Percentiles rank a stretch among this genome's conserved stretches.
Conservation (phyloP, 2,888 invertebrate genomes). For the Pharmacophagus antenor region DNA sequence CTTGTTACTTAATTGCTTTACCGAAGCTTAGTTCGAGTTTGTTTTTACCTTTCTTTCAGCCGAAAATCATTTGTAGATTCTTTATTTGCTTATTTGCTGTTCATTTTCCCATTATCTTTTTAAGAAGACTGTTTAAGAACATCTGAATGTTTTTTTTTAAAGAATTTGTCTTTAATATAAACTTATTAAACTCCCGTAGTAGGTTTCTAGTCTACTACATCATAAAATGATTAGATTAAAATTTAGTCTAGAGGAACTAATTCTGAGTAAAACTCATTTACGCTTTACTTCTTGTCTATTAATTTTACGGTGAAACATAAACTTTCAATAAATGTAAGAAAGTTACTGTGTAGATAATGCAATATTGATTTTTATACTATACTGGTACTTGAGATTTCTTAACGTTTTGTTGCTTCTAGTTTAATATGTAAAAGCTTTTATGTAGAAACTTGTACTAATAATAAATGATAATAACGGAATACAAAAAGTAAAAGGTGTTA, state of each 20-base stretch:
- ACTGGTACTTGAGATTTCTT: no score
- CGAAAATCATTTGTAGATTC: not conserved
- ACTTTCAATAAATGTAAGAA: no score
- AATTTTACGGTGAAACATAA: not conserved
- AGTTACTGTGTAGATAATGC: not conserved
- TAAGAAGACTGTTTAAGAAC: not conserved
- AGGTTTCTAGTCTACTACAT: no score
- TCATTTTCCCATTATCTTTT: not conserved
- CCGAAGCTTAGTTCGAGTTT: constrained; percentile 22
- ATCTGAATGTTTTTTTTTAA: not conserved
- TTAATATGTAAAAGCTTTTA: no score
- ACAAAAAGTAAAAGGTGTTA: no score
- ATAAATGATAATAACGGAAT: no score
- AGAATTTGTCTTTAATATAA: not conserved
- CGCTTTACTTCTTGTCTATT: not conserved
- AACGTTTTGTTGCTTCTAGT: no score
- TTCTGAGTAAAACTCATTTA: not conserved
- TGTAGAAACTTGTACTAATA: no score
- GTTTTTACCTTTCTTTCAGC: constrained; percentile 23
- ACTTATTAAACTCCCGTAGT: no score
- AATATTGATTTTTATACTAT: no score
- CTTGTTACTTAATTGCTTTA: constrained; percentile 51
- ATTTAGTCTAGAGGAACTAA: not conserved
- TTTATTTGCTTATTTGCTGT: not conserved
- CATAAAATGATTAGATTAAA: not conserved